Base-by-base conservation (phyloP, 1,140 invertebrate species). In the Rhopalosiphum maidis region DNA sequence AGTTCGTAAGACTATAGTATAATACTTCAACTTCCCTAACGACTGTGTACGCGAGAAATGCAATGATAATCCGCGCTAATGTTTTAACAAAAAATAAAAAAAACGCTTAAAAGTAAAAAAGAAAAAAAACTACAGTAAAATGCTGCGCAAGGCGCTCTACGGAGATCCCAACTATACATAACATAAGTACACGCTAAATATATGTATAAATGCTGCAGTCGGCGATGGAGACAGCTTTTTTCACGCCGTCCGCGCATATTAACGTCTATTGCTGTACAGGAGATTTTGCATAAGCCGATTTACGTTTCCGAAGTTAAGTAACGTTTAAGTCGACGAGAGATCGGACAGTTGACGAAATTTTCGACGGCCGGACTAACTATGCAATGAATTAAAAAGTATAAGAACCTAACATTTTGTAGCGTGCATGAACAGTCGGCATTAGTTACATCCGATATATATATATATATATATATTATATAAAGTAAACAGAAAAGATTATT, bases 261-360 rank as follows among this genome's bases (percentile, higher is more conserved):
- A 93, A 86, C 35, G 82, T 86, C 91, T 93, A 23, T 22, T 37
- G 55, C 55, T 68, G 55, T 35, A 15, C 37, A 85, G 23, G 86
- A 51, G 23, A 41, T 86, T 86, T 85, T 86, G 48, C 91, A 85
- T 93, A 93, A 93, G 82, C 82, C 91, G 82, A 93, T 54, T 93
- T 93, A 23, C 21, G 22, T 93, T 43, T 21, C 54, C 37, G 89
- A 85, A 35, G 48, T 91, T 91, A 93, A 85, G 82, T 86, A 85
- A 55, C 91, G 91, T 55, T 92, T 85, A 93, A 92, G 77, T 92
- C 77, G 15, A 35, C 60, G 35, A 68, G 3, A 37, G 25, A 54
- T 55, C 35, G 88, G 88, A 89, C 88, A 41, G 91, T 54, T 25
- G 35, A 54, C 77, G 37, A 85, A 35, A 91, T 82, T 37, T 51